Percentiles rank a stretch among this genome's conserved stretches.
Conservation (phyloP, 2,113 vertebrate species). For the Rhagologus leucostigma region DNA sequence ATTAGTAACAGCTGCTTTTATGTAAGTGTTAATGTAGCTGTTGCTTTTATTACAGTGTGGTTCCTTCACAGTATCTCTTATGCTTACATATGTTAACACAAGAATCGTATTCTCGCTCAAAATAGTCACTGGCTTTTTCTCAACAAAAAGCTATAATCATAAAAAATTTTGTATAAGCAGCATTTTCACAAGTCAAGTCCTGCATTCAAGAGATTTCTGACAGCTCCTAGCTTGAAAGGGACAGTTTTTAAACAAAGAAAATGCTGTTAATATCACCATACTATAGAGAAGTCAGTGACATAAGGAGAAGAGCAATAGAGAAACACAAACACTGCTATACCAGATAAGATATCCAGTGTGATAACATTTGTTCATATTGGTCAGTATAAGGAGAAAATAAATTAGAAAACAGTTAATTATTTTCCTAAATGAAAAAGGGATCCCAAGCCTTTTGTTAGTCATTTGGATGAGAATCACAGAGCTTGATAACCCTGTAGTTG, state of each 20-base stretch:
- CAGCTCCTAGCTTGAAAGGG: background rate
- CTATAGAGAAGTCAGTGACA: background rate
- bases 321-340: background rate
- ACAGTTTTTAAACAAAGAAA: background rate
- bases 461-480: background rate
- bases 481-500: background rate
- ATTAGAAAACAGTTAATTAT: background rate
- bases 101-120: background rate
- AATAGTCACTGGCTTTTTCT: background rate
- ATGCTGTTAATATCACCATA: background rate
- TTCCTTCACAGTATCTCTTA: background rate
- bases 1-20: conserved; percentile 5
- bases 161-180: background rate
- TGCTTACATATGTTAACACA: background rate
- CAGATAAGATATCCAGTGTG: background rate
- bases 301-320: background rate
- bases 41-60: background rate
- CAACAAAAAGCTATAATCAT: conserved; percentile 23
- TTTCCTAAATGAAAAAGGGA: background rate
- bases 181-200: background rate
- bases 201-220: background rate
- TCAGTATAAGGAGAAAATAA: background rate
- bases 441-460: background rate
- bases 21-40: background rate
- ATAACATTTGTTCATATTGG: background rate